Evolutionary conservation across 1,140 invertebrate genomes (phyloP), one percentile per base, ranked within the genome.

Genomic region (Argopecten irradians): DNA sequence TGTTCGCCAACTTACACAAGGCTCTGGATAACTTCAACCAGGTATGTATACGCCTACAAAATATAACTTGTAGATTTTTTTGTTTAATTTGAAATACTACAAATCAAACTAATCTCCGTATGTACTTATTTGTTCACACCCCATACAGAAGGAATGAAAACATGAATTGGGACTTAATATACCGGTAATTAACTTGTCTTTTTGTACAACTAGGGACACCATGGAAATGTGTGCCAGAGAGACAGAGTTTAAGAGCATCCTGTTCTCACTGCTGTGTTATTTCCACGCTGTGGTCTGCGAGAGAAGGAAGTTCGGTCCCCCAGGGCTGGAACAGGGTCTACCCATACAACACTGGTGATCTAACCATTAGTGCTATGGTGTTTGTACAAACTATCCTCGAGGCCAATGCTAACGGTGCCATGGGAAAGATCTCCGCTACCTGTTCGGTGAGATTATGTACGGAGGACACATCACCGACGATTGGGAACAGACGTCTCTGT

Each of bases 391-490:
- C 95, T 99, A 99, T n/a, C 95, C 96, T 99, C 92, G 98, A 99
- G 95, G 98, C 97, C 0, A 99, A 98, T 95, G 91, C 94, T 36
- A 97, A 97, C n/a, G 92, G 95, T 99, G 0, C 98, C 98, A 0
- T 99, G 98, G 98, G 98, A 99, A n/a, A 94, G 98, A 99, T 96
- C 96, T 99, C 85, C 96, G 98, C 8, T 99, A 99, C 94, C 96
- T 99, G 3, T 99, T 99, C 94, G 98, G 98, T 3, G 98, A 99
- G 96, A 99, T 99, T 90, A 99, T 99, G 98, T 99, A 99, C 92
- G 98, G 98, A 0, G 98, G 98, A 0, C 98, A 99, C 93, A 99
- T 99, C 84, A 99, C 98, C 0, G 98, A 99, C 94, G 98, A 99
- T 94, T 99, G 98, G 98, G 98, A n/a, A 99, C 95, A 96, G 98